Conservation (phyloP, 2,797 vertebrate species). For the Gallirallus australis region DNA sequence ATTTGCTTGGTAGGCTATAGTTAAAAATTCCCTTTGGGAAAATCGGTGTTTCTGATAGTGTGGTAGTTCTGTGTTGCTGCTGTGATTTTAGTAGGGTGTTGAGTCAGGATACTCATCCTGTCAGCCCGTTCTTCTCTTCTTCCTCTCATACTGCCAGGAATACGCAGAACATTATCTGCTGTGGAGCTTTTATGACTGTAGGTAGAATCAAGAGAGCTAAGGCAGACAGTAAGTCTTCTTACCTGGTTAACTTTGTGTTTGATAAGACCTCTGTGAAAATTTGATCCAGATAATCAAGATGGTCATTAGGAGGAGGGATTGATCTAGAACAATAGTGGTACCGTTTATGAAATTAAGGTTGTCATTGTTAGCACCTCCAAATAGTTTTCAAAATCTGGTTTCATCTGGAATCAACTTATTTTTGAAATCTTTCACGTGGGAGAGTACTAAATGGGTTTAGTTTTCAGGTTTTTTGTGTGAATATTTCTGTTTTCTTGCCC, state of each 20-base stretch:
- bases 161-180: not conserved
- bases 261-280: not conserved
- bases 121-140: not conserved
- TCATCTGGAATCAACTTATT: not conserved
- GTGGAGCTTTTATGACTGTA: not conserved
- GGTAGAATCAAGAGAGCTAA: not conserved
- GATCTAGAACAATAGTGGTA: not conserved
- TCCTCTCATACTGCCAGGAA: not conserved
- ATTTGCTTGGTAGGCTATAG: not conserved
- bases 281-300: not conserved
- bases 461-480: not conserved
- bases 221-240: not conserved
- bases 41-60: not conserved
- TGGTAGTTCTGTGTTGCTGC: not conserved
- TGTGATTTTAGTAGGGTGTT: not conserved
- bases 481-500: not conserved
- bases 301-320: not conserved
- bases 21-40: not conserved
- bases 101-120: not conserved
- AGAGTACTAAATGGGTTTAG: not conserved
- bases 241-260: not conserved
- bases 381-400: not conserved
- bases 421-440: not conserved
- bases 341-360: not conserved
- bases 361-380: not conserved